Conservation (phyloP, 2,888 invertebrate species). For the Mesorhabditis spiculigera region DNA sequence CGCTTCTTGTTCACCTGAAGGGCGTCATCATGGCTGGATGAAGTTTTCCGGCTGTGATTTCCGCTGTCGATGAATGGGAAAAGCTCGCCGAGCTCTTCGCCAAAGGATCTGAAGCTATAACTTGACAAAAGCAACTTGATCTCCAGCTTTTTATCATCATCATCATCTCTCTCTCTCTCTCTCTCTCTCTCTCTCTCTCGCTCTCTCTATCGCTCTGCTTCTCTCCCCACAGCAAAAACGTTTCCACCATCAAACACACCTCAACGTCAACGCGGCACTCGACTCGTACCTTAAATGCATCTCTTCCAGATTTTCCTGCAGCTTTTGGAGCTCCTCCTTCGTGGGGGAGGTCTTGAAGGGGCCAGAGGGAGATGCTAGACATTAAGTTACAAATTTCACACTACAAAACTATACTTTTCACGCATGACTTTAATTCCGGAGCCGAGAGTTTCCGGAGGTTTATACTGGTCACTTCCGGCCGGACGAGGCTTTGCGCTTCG, state of each 20-base stretch:
- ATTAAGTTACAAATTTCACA: background rate
- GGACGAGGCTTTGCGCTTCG: background rate
- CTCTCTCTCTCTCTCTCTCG: too few relatives aligned
- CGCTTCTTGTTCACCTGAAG: slow-evolving; percentile 2
- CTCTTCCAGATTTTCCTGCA: background rate
- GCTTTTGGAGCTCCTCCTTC: background rate
- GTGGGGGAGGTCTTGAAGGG: background rate
- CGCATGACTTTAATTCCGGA: background rate
- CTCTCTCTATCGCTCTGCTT: too few relatives aligned
- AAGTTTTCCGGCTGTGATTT: slow-evolving; percentile 11
- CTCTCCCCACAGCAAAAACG: too few relatives aligned
- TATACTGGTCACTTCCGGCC: background rate
- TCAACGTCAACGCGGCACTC: slow-evolving; percentile 4
- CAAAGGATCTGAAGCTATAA: slow-evolving; percentile 44
- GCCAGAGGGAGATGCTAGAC: background rate
- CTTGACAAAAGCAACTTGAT: slow-evolving; percentile 5
- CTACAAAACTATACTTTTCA: background rate
- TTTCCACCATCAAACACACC: background rate
- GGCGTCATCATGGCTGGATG: background rate
- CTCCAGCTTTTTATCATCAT: background rate
- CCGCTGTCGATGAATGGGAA: slow-evolving; percentile 54
- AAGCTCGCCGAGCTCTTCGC: slow-evolving; percentile 48
- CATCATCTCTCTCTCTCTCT: too few relatives aligned
- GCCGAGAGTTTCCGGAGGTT: background rate
- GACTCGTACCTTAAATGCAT: background rate